Evolutionary conservation across 2,113 vertebrate genomes (phyloP), one percentile per base, ranked within the genome.

Genomic region (Engraulis encrasicolus): DNA sequence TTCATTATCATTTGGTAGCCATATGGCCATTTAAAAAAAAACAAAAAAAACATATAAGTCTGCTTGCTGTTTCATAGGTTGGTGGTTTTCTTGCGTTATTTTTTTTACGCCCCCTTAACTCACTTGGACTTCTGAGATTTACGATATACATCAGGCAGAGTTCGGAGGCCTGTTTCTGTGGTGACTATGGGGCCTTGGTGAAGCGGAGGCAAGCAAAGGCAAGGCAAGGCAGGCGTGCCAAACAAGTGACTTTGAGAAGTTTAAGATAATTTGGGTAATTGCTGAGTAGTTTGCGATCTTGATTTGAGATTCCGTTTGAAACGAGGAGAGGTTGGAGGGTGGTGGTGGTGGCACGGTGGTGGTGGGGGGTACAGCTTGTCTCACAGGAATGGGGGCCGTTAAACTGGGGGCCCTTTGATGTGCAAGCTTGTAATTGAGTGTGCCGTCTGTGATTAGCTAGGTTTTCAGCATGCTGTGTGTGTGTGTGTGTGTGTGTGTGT

Each of bases 281-380:
- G 82, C 82, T 78, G 85, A 84, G 85, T 84, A 14, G 71, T 84
- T 84, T 81, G 74, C 84, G 58, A 85, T 87, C 78, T 82, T 78
- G 80, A 88, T 89, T 80, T 84, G 54, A 89, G 85, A 87, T 86
- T 88, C 23, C 61, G 83, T 88, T 85, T 84, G 85, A 89, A 86
- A 38, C n/a, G n/a, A n/a, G n/a, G n/a, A n/a, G n/a, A n/a, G n/a
- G n/a, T n/a, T n/a, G n/a, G n/a, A n/a, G n/a, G n/a, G n/a, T n/a
- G n/a, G n/a, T n/a, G n/a, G n/a, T n/a, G n/a, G n/a, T n/a, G n/a
- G n/a, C n/a, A n/a, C n/a, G n/a, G n/a, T n/a, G n/a, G n/a, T n/a
- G n/a, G n/a, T n/a, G n/a, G n/a, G 82, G 83, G 58, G 82, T 58
- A 48, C 38, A 78, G 85, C 81, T 78, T 78, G 80, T 83, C 78